These are phyloP conservation scores for Ochotona princeps DNA, from an alignment of 2,113 vertebrate species.

Conservation along the genomic window DNA sequence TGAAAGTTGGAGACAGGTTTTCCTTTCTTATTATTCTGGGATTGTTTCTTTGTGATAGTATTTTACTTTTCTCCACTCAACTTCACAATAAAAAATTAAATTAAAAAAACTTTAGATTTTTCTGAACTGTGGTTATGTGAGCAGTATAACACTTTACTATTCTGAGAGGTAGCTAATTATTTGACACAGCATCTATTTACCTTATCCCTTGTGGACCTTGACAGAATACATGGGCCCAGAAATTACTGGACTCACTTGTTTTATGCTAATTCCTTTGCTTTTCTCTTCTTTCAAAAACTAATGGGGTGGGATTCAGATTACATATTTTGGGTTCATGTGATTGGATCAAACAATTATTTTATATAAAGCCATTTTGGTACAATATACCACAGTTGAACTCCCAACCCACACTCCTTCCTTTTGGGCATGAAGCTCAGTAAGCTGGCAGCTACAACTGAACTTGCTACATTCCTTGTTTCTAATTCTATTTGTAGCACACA, in stretches of 20 bases:
- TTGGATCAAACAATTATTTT: not conserved
- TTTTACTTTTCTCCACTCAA: not conserved
- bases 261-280: not conserved
- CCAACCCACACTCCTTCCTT: not conserved
- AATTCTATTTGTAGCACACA: conserved; percentile 20
- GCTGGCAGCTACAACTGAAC: not conserved
- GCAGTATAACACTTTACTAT: not conserved
- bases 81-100: not conserved
- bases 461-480: not conserved
- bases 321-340: not conserved
- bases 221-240: not conserved
- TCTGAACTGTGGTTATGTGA: not conserved
- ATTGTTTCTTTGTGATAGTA: not conserved
- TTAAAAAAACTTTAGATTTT: not conserved
- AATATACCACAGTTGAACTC: not conserved
- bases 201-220: not conserved
- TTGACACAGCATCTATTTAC: not conserved
- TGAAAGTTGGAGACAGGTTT: not conserved
- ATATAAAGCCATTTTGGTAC: not conserved
- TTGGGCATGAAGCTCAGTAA: not conserved
- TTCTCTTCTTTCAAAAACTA: not conserved
- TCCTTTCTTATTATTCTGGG: not conserved
- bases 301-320: not conserved
- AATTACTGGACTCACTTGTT: not conserved
- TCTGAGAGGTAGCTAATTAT: not conserved